Evolutionary conservation across 2,797 vertebrate species (phyloP), one percentile per base, ranked within the genome.

Genomic region (Myotis myotis): DNA sequence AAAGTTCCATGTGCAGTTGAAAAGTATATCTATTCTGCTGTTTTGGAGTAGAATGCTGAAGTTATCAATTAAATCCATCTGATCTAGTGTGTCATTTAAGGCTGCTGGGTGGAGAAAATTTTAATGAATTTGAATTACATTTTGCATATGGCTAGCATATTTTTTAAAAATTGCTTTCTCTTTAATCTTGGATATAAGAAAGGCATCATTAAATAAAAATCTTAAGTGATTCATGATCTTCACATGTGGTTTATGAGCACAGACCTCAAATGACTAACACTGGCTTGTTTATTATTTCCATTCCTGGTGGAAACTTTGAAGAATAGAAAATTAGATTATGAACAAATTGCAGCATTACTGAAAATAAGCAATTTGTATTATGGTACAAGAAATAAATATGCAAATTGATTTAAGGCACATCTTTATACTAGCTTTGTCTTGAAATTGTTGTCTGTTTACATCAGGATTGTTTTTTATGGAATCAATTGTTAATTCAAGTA

Each of bases 251-350:
- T 97, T 91, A 71, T 88, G 47, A 96, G 80, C 68, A 95, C 28
- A 79, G 81, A 95, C 95, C 41, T 74, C 81, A 86, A 93, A 53
- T 95, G 93, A 96, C 83, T 95, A 97, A 93, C 92, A 87, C 47
- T 47, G 81, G 84, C 38, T 90, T 95, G 92, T 95, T 97, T 92
- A 96, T 96, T 83, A 89, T 90, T 95, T 96, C 97, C 94, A 97
- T 93, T 57, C 74, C 62, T 95, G 91, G 23, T 81, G 96, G 96
- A 97, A 97, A 97, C 47, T 94, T 91, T 95, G 84, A 95, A 92
- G 96, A 97, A 72, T 51, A 94, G 70, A 74, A 92, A 83, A 38
- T 81, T 85, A 97, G 38, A 88, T 62, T 30, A 70, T 60, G 47
- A 95, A 60, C 57, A 38, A 93, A 84, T 25, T 93, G 15, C 62